Evolutionary conservation across 2,113 vertebrate genomes (phyloP), one percentile per base, ranked within the genome.

Genomic region (human (Homo sapiens)): DNA sequence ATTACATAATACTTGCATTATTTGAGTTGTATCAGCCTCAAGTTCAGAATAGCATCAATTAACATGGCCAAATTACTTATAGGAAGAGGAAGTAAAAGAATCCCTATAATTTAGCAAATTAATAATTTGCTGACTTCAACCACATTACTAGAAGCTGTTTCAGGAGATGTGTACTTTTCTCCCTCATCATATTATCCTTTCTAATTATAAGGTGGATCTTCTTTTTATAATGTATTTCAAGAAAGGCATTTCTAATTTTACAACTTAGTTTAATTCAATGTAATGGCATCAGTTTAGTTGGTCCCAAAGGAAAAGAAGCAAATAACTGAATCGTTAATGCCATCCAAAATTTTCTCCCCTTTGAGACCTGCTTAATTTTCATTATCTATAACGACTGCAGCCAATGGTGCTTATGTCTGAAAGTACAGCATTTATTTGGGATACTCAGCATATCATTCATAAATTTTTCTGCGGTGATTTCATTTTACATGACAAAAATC

Each of bases 401-500:
- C 35, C 73, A 87, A 0, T 59, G 40, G 12, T 93, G 18, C 50
- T 64, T 91, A 17, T 66, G 79, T 95, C 84, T 95, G 90, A 93
- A 96, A 91, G 75, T 55, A 80, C 2, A 35, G 32, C 79, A 72
- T 73, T 96, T 70, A 84, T 85, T 94, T 94, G 75, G 73, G 90
- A 96, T 93, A 92, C 68, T 93, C 52, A 90, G 66, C 30, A 4
- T 90, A 91, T 98, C 76, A 94, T 95, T 97, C 92, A 95, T 81
- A 96, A 96, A 90, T 50, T 78, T 94, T 95, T 92, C 96, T 97
- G 95, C 73, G 72, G 96, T 92, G 97, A 96, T 96, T 97, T 97
- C 75, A 97, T 97, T 97, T 97, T 98, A 79, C 64, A 52, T 86
- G 87, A 84, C 92, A 96, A 94, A 97, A 97, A 93, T 97, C 90